Evolutionary conservation across 2,113 vertebrate species (phyloP), one percentile per base, ranked within the genome.

Genomic region (Burhinus oedicnemus): DNA sequence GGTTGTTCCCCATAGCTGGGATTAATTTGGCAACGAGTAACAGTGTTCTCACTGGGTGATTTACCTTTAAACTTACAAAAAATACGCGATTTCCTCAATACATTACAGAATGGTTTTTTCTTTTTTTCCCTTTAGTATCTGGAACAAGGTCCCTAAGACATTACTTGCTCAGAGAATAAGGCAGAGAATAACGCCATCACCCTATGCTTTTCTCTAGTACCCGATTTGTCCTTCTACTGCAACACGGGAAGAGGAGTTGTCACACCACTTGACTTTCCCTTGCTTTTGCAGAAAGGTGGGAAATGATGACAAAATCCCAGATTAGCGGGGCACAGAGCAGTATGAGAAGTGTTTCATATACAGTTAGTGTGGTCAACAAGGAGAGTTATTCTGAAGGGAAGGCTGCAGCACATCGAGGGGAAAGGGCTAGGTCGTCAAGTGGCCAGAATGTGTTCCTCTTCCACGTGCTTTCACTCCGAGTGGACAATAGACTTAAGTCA

Each of bases 381-480:
- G 60, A 54, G 12, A 34, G 32, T 61, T 11, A 12, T 62, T 90
- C 58, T 1, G 0, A 45, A 55, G 10, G 45, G 60, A 62, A 64
- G 78, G 38, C 30, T 74, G 55, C 2, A 0, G 38, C 26, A 20
- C 1, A 0, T 1, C 34, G 44, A 81, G 55, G 29, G 38, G 22
- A 78, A 71, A 87, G 38, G 42, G 32, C 23, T 40, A 9, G 30
- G 26, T 38, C 14, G 2, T 19, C 26, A 74, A 2, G 27, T 40
- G 58, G 44, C 12, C 45, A 65, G 40, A 65, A 5, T 19, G 9
- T 4, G 20, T 66, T 49, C 12, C 23, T 68, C 18, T 76, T 83
- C 11, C 64, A 44, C 0, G 0, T 34, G 9, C 18, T 51, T 85
- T 72, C 44, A 15, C 45, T 62, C 51, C 0, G 1, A 23, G 49